Evolutionary conservation across 1,140 invertebrate genomes (phyloP), one percentile per base, ranked within the genome.

Genomic region (Camponotus pennsylvanicus): DNA sequence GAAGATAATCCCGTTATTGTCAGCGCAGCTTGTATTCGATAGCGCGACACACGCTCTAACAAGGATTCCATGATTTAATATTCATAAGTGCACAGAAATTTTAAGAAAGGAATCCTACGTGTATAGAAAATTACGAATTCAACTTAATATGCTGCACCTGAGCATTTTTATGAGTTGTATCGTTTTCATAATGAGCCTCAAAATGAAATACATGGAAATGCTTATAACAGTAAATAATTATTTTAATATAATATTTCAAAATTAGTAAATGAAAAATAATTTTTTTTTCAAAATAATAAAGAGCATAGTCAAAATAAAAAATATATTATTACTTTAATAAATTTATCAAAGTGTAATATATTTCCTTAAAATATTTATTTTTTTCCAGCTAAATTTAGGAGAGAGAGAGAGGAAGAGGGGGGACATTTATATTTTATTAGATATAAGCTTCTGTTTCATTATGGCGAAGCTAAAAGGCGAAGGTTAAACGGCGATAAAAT

Each of bases 401-500:
- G 42, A 21, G 37, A 8, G 21, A 45, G 42, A 40, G 37, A 40
- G 37, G 6, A 6, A 45, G 42, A 45, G 42, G 13, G 4, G 15
- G 49, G 15, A 42, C 59, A 34, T 59, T 70, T 45, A 34, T 73
- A 49, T 83, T 83, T 63, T 52, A 73, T 61, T 83, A 71, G 40
- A 63, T 55, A 52, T 34, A 82, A 73, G 49, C 67, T 45, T 15
- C 52, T 5, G 40, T 66, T 73, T 70, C 27, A 21, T 59, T 55
- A 37, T 9, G 55, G 18, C 27, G 9, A 67, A 34, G 55, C 13
- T 18, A 32, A 13, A 37, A 75, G 79, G 18, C 42, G 21, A 63
- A 83, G 69, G 69, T 75, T 83, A 75, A 75, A 83, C 32, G 69
- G 57, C 57, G 79, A 83, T 83, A 83, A 75, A 83, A 42, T 40